Evolutionary conservation across 2,888 invertebrate genomes (phyloP), one percentile per base, ranked within the genome.

Genomic region (Maniola hyperantus): DNA sequence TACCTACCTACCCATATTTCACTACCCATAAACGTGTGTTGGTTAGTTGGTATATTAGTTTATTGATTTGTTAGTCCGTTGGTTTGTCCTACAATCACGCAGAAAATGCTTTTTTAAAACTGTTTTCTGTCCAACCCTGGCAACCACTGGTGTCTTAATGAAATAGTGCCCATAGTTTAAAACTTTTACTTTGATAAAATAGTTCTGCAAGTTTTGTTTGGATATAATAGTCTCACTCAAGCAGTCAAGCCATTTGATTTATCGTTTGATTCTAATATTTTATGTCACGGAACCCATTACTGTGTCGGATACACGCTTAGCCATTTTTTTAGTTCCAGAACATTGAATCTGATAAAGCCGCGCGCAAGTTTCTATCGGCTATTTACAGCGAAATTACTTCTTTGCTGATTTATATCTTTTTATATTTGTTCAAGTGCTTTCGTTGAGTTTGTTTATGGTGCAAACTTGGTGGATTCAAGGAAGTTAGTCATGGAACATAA

Each of bases 361-460:
- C 64, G 67, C 46, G 57, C 67, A 72, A 74, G 51, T 73, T 72
- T 72, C 68, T 60, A 67, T 68, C 59, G 67, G 67, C 66, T 71
- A 65, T 72, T 73, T 71, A 72, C 72, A 63, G 67, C 68, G 54
- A 72, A 73, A 73, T 75, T 74, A 75, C 64, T 65, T 68, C 61
- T 58, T 66, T 63, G 64, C 63, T 72, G 73, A 73, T 73, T 71
- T 67, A 65, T 71, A 72, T 71, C 69, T 60, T 65, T 54, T 50
- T 34, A 63, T 67, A 57, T 67, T 71, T 68, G 59, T 65, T 48
- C 50, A 58, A 64, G 58, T 67, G 59, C 50, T 55, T 51, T 71
- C 61, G 55, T 55, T 44, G 54, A 53, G 42, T 62, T 53, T 53
- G 51, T 53, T 44, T 57, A 57, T 42, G 26, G 44, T 26, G 7